Evolutionary conservation across 2,113 vertebrate genomes (phyloP), one percentile per base, ranked within the genome.

Genomic region (Todiramphus chloris): DNA sequence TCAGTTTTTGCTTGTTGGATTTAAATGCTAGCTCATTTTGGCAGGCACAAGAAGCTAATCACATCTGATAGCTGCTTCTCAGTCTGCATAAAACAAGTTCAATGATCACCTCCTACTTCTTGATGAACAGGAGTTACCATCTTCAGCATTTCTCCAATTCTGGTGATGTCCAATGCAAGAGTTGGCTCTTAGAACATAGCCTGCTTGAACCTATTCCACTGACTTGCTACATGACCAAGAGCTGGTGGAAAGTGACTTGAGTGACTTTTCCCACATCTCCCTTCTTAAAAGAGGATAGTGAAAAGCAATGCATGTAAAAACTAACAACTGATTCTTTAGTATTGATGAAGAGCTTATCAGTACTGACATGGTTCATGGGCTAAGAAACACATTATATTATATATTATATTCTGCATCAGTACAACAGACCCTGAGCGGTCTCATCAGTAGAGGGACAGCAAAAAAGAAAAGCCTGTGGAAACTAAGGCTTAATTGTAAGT

Each of bases 331-430:
- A 60, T 75, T 86, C 59, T 80, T 96, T 58, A 87, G 90, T 89
- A 95, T 19, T 82, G 80, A 93, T 76, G 83, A 96, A 55, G 69
- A 87, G 48, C 48, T 92, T 89, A 87, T 62, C 77, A 92, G 39
- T n/a, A 72, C 48, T 30, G 80, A 58, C 53, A 70, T 2, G 37
- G 43, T 58, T 66, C 0, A 1, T 75, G 43, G 12, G 69, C 80
- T 72, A n/a, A 81, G 62, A 96, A 96, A 90, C 18, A 77, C 15
- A 5, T 37, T 37, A 37, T 37, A 37, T 37, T 37, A 37, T 37
- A 37, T 43, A 55, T 74, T 64, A 78, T 37, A 51, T 67, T 67
- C 48, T 48, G 23, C 33, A 39, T 60, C 27, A n/a, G 35, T 44
- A 41, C 56, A 64, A 83, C 17, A 60, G 62, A 84, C 11, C 24